phyloP scores from a whole-genome alignment of 2,797 vertebrate species.

The Nasua narica region DNA sequence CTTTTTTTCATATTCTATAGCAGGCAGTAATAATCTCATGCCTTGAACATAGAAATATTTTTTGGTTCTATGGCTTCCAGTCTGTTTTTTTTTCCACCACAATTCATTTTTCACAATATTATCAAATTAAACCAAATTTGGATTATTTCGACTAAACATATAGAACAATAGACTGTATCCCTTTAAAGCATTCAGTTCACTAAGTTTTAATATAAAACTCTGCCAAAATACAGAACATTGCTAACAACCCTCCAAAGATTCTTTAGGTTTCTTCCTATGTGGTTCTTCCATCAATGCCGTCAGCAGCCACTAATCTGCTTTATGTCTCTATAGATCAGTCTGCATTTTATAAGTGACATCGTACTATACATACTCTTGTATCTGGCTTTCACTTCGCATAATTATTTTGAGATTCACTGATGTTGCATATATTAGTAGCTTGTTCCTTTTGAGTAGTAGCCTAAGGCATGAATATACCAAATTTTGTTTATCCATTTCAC shows the following conservation, averaged over 20 bases:
- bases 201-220: background rate
- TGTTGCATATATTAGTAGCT: background rate
- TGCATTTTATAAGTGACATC: background rate
- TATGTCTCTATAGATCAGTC: background rate
- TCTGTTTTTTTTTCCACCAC: background rate
- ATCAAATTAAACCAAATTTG: background rate
- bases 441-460: background rate
- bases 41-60: background rate
- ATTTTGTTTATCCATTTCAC: background rate
- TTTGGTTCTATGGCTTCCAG: background rate
- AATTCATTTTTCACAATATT: background rate
- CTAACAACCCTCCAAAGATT: background rate
- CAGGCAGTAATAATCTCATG: background rate
- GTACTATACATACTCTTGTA: background rate
- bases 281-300: background rate
- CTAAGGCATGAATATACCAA: background rate
- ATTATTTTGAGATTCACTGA: background rate
- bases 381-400: background rate
- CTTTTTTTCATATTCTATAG: background rate
- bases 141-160: background rate
- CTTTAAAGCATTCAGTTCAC: background rate
- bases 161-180: background rate
- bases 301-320: background rate
- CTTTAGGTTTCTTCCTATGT: background rate
- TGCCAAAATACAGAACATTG: background rate